Evolutionary conservation across 2,888 invertebrate genomes (phyloP), one percentile per base, ranked within the genome.

Genomic region (Ormyrus pomaceus): DNA sequence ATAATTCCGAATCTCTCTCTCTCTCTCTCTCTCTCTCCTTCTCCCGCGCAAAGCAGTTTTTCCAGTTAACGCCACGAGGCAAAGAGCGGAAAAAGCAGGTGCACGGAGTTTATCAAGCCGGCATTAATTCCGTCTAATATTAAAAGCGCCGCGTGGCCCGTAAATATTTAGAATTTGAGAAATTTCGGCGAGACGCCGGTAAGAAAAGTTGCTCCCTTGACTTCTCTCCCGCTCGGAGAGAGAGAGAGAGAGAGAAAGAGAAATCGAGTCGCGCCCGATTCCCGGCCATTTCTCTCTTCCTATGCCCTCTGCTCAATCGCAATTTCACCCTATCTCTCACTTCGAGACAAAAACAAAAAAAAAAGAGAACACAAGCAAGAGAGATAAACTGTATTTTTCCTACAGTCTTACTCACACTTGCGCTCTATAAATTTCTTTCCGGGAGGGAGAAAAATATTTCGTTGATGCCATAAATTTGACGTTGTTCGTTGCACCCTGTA

Each of bases 81-180:
- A 56, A 2, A 55, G 55, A 55, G 53, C 3, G 70, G 50, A 19
- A 59, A 70, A 46, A 48, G 19, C 6, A 79, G 79, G 69, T 74
- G 79, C 59, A 19, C 51, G 13, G 79, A 80, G 75, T 80, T 80
- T 80, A 80, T 80, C 79, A 80, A 71, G 71, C 2, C n/a, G 48
- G 46, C 74, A 13, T 74, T 79, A 79, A 79, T 79, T 68, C 73
- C 51, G 7, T 45, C 11, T 45, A 70, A 80, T 80, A 80, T 80
- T 75, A 66, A 70, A 69, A 55, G 50, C 65, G n/a, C 71, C 75
- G 74, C 64, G 48, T 71, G 74, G 51, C 53, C 50, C 75, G 71
- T 80, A 76, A 80, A 80, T 80, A 80, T 80, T 76, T 80, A 65
- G 70, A 79, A 70, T 66, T 53, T 45, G 56, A 72, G 68, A 68